Percentiles rank a stretch among this genome's conserved stretches.
These are phyloP conservation scores for Euura saliciscinereae DNA, from an alignment of 1,140 invertebrate genomes.

Conservation along the genomic window DNA sequence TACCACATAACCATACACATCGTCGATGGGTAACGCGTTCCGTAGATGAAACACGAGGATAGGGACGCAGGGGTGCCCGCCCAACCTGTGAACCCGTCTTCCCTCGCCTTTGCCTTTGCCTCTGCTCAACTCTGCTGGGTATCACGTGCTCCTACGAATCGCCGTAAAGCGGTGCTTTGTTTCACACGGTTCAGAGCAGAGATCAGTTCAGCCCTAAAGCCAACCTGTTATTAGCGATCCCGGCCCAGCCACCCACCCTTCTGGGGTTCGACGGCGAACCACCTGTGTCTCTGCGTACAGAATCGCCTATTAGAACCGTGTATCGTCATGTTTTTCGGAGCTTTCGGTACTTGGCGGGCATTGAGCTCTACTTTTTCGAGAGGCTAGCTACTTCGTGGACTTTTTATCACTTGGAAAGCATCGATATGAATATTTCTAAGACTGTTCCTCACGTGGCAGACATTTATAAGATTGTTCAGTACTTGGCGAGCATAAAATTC, in stretches of 20 bases:
- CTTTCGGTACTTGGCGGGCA: conserved; percentile 9
- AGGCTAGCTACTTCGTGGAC: too few relatives aligned
- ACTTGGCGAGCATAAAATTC: too few relatives aligned
- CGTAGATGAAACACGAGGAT: neutral
- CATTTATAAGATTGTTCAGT: too few relatives aligned
- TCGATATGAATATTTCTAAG: too few relatives aligned
- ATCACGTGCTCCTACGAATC: neutral
- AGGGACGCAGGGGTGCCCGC: neutral
- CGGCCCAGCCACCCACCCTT: neutral
- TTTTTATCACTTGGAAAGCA: too few relatives aligned
- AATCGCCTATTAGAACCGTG: neutral
- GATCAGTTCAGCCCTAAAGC: neutral
- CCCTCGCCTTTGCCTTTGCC: neutral
- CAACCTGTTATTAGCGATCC: conserved; percentile 3
- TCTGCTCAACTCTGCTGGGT: neutral
- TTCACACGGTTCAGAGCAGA: neutral
- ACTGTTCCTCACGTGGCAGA: too few relatives aligned
- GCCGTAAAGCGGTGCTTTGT: neutral
- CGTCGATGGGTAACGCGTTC: neutral
- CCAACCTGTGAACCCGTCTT: neutral
- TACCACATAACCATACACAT: neutral
- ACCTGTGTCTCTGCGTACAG: neutral
- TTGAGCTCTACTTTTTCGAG: conserved; percentile 14
- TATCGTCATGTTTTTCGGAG: neutral
- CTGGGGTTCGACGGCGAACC: neutral